Percentiles rank a stretch among this genome's conserved stretches.
Evolutionary conservation across 1,140 invertebrate species (phyloP).

Genomic region (Mercenaria mercenaria): DNA sequence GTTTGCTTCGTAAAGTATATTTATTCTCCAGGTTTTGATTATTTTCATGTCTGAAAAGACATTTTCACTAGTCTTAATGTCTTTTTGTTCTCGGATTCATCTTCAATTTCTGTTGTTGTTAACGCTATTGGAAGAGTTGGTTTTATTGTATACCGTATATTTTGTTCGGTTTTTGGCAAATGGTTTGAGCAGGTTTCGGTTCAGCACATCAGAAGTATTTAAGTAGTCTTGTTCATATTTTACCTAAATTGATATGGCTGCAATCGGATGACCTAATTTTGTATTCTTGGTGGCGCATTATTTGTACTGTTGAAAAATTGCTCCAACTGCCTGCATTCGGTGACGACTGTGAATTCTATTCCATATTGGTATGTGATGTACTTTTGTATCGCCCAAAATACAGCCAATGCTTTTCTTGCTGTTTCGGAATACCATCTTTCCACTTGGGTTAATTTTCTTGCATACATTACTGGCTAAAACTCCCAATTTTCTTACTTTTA

Average conservation of each 20-base stretch:
- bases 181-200: too few species aligned
- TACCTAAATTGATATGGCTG: conserved; percentile 63
- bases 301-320: conserved; percentile 60
- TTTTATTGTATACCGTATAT: too few species aligned
- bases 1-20: too few species aligned
- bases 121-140: too few species aligned
- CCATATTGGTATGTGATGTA: conserved; percentile 86
- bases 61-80: background rate
- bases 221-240: too few species aligned
- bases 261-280: conserved; percentile 69
- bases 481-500: conserved; percentile 52
- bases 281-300: conserved; percentile 57
- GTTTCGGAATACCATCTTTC: conserved; percentile 82
- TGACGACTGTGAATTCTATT: conserved; percentile 80
- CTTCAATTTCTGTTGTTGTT: too few species aligned
- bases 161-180: too few species aligned
- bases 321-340: conserved; percentile 82
- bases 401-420: conserved; percentile 82
- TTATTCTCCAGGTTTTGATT: too few species aligned
- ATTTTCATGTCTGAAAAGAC: background rate
- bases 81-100: too few species aligned
- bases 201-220: too few species aligned
- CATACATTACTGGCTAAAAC: background rate
- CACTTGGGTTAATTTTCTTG: background rate
- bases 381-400: conserved; percentile 47